Percentiles rank a stretch among this genome's conserved stretches.
Evolutionary conservation across 1,140 invertebrate species (phyloP).

Genomic region (Diabrotica virgifera): DNA sequence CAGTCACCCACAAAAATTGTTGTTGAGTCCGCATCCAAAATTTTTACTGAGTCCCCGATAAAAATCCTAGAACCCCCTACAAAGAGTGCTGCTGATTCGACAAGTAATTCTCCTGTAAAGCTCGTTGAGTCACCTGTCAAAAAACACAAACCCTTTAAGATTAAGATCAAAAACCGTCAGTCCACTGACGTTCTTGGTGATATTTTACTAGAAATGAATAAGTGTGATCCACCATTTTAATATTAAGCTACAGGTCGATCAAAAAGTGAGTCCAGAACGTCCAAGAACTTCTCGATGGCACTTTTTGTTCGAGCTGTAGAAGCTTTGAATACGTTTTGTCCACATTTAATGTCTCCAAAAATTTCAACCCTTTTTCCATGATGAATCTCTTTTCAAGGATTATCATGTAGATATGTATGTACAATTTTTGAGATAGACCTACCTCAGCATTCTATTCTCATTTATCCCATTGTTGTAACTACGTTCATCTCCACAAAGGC

Average conservation of each 20-base stretch:
- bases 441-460: background rate
- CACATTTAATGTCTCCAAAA: background rate
- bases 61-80: constrained; percentile 4
- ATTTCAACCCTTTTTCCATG: too few relatives aligned
- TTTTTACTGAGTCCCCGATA: too few relatives aligned
- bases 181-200: constrained; percentile 46
- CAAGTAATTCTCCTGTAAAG: constrained; percentile 20
- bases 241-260: constrained; percentile 30
- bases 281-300: background rate
- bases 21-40: too few relatives aligned
- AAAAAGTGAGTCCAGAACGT: constrained; percentile 11
- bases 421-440: background rate
- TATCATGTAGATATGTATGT: background rate
- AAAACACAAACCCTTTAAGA: constrained; percentile 35
- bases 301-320: constrained; percentile 11
- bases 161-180: constrained; percentile 36
- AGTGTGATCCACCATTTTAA: constrained; percentile 35
- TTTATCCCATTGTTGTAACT: background rate
- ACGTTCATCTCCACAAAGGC: background rate
- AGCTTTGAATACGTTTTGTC: background rate
- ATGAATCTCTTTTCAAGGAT: background rate
- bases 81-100: constrained; percentile 21
- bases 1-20: too few relatives aligned
- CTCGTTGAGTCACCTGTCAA: constrained; percentile 23
- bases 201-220: constrained; percentile 47